Conservation (phyloP, 1,140 invertebrate species). For the Berghia stephanieae region DNA sequence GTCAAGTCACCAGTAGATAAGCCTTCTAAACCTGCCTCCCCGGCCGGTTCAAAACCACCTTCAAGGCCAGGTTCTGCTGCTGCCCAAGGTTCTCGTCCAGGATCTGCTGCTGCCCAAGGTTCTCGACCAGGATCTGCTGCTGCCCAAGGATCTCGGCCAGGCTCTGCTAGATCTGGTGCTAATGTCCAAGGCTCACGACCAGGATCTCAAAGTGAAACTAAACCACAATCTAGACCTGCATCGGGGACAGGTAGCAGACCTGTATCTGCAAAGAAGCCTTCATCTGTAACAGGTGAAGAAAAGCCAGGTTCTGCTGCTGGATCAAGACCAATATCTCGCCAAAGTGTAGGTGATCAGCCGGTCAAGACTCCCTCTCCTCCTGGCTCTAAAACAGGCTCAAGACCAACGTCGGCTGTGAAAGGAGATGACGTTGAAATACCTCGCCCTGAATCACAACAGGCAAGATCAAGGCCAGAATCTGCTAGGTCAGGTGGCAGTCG, state of each 20-base stretch:
- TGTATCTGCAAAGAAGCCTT: constrained; percentile 11
- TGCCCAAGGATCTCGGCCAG: not conserved
- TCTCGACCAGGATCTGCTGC: constrained; percentile 26
- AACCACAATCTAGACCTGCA: not conserved
- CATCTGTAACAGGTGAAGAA: constrained; percentile 11
- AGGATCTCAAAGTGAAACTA: not conserved
- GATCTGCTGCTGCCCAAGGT: constrained; percentile 42
- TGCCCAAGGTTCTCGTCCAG: constrained; percentile 45
- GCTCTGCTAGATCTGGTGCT: not conserved
- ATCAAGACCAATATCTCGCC: constrained; percentile 43
- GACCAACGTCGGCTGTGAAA: too few relatives aligned
- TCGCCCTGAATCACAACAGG: too few relatives aligned
- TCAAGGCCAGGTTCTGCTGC: constrained; percentile 29
- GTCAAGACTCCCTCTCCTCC: constrained; percentile 20
- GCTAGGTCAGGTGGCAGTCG: too few relatives aligned
- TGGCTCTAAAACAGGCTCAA: too few relatives aligned
- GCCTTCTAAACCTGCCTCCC: not conserved
- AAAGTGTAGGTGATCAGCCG: too few relatives aligned
- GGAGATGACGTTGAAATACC: too few relatives aligned
- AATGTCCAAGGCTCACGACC: not conserved
- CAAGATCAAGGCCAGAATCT: too few relatives aligned
- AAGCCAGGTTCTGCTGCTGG: constrained; percentile 33
- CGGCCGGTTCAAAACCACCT: not conserved
- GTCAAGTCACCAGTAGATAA: too few relatives aligned
- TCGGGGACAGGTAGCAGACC: constrained; percentile 9